Evolutionary conservation across 2,888 invertebrate species (phyloP).

Genomic region (Microctonus hyperodae): DNA sequence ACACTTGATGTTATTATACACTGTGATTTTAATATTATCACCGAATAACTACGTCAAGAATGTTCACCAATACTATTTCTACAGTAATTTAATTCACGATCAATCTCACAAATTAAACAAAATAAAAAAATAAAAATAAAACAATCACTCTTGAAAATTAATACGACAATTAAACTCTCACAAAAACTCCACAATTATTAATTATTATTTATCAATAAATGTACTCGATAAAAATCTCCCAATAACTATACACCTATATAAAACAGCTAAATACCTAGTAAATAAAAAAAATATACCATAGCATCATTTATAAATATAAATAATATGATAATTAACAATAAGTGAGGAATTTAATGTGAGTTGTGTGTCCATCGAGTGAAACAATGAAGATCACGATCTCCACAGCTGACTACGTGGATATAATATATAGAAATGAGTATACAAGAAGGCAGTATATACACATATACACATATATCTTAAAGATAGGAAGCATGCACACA

Average conservation of each 20-base stretch:
- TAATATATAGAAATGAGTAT: no score
- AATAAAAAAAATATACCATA: no score
- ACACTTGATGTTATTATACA: background rate
- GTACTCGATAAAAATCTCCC: no score
- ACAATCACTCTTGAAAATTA: background rate
- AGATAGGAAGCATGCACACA: background rate
- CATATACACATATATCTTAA: background rate
- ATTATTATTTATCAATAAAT: background rate
- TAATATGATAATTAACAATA: constrained; percentile 8
- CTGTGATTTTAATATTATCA: background rate
- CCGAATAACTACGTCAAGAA: background rate
- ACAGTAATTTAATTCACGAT: no score
- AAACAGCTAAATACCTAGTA: no score
- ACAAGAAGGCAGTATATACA: no score
- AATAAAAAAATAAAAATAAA: background rate
- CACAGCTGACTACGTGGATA: no score
- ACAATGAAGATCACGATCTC: no score
- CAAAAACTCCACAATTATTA: background rate
- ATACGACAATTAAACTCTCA: background rate
- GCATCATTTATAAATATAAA: background rate
- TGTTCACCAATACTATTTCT: no score
- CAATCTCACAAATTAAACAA: background rate
- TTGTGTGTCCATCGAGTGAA: no score
- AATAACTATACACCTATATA: no score
- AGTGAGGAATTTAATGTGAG: constrained; percentile 23